A percentile compares a stretch with the other conserved stretches of the same genome.
Conservation (phyloP, 2,113 vertebrate genomes). For the Perca schrenkii region DNA sequence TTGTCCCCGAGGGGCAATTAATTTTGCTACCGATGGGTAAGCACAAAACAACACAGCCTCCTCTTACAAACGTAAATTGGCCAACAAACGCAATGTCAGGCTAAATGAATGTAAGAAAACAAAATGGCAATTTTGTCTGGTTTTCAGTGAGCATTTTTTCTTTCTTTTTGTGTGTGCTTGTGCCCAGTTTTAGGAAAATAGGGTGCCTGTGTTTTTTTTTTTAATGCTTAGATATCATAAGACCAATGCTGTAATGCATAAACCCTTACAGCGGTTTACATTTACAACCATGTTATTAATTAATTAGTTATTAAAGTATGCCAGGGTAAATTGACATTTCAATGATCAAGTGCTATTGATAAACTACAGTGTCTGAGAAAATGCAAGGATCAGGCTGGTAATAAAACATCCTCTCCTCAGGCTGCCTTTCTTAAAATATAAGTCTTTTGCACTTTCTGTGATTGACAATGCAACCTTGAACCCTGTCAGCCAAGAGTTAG, state of each 20-base stretch:
- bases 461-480: slow-evolving; percentile 57
- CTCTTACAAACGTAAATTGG: not conserved
- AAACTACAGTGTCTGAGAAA: not conserved
- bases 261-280: not conserved
- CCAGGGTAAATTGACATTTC: not conserved
- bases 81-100: not conserved
- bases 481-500: slow-evolving; percentile 21
- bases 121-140: not conserved
- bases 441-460: slow-evolving; percentile 27
- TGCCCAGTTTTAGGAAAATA: not conserved
- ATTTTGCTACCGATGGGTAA: not conserved
- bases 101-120: not conserved
- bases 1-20: too few species aligned
- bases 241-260: too few species aligned
- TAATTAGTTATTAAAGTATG: not conserved
- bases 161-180: not conserved
- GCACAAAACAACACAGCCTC: not conserved
- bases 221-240: not conserved
- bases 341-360: not conserved
- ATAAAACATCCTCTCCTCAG: slow-evolving; percentile 7
- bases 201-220: not conserved
- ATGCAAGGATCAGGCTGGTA: not conserved
- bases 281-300: not conserved
- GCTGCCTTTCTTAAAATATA: slow-evolving; percentile 12
- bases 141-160: not conserved